Evolutionary conservation across 2,888 invertebrate genomes (phyloP).

Genomic region (Tuberolachnus salignus): DNA sequence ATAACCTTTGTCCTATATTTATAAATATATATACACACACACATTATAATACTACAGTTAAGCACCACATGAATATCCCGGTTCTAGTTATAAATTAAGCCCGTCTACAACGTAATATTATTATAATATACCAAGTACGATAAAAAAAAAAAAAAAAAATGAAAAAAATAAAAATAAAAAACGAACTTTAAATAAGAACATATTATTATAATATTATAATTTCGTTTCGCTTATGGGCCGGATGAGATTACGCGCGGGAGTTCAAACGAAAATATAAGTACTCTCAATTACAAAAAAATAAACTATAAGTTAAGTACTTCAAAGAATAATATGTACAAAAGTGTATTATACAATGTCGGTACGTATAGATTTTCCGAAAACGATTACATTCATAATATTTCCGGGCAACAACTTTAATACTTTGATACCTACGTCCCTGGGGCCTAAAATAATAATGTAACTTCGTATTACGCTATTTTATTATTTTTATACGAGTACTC

Average conservation of each 20-base stretch:
- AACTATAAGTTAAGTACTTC: not conserved
- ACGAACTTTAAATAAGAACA: constrained; percentile 13
- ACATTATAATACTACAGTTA: no score
- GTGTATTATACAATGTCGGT: not conserved
- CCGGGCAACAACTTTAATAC: no score
- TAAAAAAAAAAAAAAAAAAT: no score
- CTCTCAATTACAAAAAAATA: not conserved
- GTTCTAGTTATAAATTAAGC: not conserved
- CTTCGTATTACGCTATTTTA: no score
- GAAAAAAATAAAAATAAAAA: no score
- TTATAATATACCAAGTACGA: not conserved
- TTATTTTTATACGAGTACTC: no score
- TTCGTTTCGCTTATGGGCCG: not conserved
- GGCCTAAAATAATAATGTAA: no score
- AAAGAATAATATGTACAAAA: not conserved
- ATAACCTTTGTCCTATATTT: no score
- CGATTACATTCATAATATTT: no score
- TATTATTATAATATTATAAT: not conserved
- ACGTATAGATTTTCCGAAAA: not conserved
- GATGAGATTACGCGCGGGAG: not conserved
- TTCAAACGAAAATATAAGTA: not conserved
- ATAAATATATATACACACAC: no score
- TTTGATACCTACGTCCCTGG: no score
- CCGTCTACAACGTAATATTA: not conserved
- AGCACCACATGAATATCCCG: not conserved